Conservation (phyloP, 2,888 invertebrate genomes). For the Graphium colonna region DNA sequence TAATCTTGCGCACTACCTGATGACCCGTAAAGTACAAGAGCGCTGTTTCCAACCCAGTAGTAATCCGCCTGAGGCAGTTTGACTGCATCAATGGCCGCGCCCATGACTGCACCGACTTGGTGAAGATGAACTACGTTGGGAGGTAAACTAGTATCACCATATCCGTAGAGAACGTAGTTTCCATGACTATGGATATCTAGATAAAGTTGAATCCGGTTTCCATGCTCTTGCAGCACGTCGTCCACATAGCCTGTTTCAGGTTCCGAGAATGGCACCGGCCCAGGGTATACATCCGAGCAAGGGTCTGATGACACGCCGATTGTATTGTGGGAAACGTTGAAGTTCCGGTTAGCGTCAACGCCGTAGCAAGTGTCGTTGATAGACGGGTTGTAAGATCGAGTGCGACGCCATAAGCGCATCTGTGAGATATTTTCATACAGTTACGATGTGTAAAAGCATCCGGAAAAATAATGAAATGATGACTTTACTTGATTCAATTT, state of each 20-base stretch:
- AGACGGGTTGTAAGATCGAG: conserved; percentile 39
- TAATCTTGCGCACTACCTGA: conserved; percentile 56
- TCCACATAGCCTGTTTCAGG: conserved; percentile 79
- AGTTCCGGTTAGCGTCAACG: conserved; percentile 52
- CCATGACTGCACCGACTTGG: conserved; percentile 46
- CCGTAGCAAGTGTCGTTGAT: conserved; percentile 41
- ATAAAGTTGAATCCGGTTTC: conserved; percentile 40
- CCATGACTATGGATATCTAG: conserved; percentile 87
- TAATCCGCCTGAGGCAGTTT: conserved; percentile 39
- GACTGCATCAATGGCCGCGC: conserved; percentile 45
- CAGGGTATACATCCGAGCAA: conserved; percentile 81
- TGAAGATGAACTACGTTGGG: conserved; percentile 38
- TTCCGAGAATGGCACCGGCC: conserved; percentile 82
- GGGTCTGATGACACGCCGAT: conserved; percentile 48
- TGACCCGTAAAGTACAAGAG: conserved; percentile 40
- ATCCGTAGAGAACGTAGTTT: conserved; percentile 81
- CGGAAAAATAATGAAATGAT: no score
- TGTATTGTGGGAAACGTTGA: conserved; percentile 43
- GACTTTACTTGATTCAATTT: no score
- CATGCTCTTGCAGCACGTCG: conserved; percentile 64
- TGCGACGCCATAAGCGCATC: conserved; percentile 25
- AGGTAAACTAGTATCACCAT: conserved; percentile 61
- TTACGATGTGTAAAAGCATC: no score
- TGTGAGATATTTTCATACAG: no score
- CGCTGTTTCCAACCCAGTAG: conserved; percentile 52